A percentile compares a stretch with the other conserved stretches of the same genome.
Conservation (phyloP, 35 echinoderm and acorn worm genomes). For the Acanthaster planci region DNA sequence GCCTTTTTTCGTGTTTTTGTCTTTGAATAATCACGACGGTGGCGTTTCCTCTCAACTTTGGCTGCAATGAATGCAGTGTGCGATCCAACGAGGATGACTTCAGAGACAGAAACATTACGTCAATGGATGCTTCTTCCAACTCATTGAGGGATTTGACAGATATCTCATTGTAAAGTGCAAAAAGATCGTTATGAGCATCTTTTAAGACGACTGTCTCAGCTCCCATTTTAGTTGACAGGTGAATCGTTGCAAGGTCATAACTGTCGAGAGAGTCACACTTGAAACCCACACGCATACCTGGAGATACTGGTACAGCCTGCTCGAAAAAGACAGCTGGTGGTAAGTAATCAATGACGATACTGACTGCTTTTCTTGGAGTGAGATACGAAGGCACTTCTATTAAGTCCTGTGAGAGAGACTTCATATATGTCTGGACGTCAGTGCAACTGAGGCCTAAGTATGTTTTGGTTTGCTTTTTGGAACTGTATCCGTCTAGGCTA, state of each 20-base stretch:
- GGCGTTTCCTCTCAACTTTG: neutral
- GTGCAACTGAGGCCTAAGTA: neutral
- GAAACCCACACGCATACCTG: neutral
- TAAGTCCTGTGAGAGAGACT: neutral
- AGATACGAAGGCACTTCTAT: neutral
- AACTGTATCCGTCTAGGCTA: neutral
- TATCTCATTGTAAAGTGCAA: no score
- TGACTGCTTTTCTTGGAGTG: neutral
- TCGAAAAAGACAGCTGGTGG: neutral
- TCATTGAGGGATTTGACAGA: neutral
- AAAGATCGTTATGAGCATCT: neutral
- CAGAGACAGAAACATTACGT: neutral
- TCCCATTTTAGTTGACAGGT: neutral
- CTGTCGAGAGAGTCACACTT: neutral
- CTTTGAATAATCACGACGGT: constrained; percentile 16
- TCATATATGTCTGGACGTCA: neutral
- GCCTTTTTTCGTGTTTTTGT: neutral
- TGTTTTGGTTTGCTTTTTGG: no score
- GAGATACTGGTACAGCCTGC: neutral
- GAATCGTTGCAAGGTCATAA: neutral
- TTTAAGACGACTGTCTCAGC: neutral
- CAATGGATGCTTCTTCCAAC: neutral
- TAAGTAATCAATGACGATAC: neutral
- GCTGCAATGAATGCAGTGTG: neutral
- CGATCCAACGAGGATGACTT: neutral